A percentile compares a stretch with the other conserved stretches of the same genome.
Evolutionary conservation across 2,797 vertebrate species (phyloP).

Genomic region (Pitangus sulphuratus): DNA sequence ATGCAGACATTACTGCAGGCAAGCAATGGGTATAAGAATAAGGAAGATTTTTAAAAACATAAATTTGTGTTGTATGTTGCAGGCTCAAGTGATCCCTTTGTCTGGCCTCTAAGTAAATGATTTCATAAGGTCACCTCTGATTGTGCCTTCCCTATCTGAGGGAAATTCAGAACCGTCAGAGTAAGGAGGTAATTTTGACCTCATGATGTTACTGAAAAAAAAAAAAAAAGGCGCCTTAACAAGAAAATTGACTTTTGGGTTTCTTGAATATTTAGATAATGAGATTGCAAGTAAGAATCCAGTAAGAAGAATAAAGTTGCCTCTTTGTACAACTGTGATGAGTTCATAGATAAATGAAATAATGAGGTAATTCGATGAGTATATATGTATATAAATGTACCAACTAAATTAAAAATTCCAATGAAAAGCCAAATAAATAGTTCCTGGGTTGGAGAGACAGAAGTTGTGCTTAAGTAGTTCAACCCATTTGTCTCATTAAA

Average conservation of each 20-base stretch:
- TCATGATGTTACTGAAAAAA: not conserved
- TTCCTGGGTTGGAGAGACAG: not conserved
- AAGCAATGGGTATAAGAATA: not conserved
- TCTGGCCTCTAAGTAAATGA: not conserved
- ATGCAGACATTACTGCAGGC: not conserved
- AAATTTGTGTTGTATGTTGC: not conserved
- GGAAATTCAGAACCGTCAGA: not conserved
- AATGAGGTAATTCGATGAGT: not conserved
- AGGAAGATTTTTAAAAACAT: not conserved
- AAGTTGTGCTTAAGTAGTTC: not conserved
- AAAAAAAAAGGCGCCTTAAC: accelerated
- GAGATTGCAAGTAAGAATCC: not conserved
- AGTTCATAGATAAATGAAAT: not conserved
- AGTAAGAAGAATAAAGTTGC: not conserved
- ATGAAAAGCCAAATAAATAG: not conserved
- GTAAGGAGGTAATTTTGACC: not conserved
- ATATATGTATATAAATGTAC: not conserved
- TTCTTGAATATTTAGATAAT: not conserved
- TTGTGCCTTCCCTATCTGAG: not conserved
- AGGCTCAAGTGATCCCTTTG: not conserved
- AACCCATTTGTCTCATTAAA: not conserved
- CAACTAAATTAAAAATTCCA: not conserved
- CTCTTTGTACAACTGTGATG: not conserved
- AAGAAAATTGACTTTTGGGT: not conserved
- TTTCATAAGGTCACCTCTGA: not conserved